Conservation (phyloP, 2,888 invertebrate species). For the Sarcophaga caerulescens region DNA sequence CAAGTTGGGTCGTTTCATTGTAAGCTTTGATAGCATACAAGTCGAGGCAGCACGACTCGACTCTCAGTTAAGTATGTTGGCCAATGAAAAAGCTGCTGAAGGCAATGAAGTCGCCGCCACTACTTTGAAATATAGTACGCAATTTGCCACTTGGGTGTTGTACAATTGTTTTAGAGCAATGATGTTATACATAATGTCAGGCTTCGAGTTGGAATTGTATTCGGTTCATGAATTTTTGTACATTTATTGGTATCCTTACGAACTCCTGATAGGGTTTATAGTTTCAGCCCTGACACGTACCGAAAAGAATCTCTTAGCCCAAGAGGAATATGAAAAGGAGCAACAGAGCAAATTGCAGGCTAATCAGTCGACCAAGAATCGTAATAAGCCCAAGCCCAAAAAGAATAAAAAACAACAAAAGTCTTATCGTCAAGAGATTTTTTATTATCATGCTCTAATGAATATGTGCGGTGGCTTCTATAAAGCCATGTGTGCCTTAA, state of each 20-base stretch:
- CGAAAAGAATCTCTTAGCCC: conserved; percentile 90
- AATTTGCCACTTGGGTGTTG: conserved; percentile 91
- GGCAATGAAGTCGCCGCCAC: conserved; percentile 91
- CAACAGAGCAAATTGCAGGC: conserved; percentile 76
- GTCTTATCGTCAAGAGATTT: conserved; percentile 90
- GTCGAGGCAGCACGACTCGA: conserved; percentile 95
- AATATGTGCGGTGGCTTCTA: conserved; percentile 97
- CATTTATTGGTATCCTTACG: conserved; percentile 97
- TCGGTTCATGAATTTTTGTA: conserved; percentile 98
- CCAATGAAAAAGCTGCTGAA: conserved; percentile 85
- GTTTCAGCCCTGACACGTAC: conserved; percentile 95
- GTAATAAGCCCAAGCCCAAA: conserved; percentile 81
- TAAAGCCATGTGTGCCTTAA: conserved; percentile 96
- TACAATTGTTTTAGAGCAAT: conserved; percentile 96
- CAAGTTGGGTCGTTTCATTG: conserved; percentile 93
- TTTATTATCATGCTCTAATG: conserved; percentile 95
- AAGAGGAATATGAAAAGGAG: conserved; percentile 84
- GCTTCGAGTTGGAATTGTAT: conserved; percentile 97
- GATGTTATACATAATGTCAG: conserved; percentile 96
- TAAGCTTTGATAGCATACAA: conserved; percentile 91
- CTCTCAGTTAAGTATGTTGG: conserved; percentile 87
- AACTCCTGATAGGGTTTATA: conserved; percentile 96
- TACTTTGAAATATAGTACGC: conserved; percentile 81
- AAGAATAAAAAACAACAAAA: conserved; percentile 84
- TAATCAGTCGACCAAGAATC: conserved; percentile 75